Evolutionary conservation across 2,113 vertebrate species (phyloP), one percentile per base, ranked within the genome.

Genomic region (Odocoileus hemionus): DNA sequence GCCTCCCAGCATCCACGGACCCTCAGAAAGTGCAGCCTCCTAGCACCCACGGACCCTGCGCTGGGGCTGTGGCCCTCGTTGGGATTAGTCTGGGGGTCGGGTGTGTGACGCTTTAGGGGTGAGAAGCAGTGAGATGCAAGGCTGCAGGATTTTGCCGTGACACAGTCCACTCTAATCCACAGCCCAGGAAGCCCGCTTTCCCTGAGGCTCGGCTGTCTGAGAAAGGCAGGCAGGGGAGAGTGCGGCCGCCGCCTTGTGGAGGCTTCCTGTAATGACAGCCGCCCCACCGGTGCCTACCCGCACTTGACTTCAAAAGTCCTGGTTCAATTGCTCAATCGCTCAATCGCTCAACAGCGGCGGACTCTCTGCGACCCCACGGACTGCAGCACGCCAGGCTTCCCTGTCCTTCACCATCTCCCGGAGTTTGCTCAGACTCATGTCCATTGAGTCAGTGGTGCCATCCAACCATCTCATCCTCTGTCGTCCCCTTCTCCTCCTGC

Each of bases 261-360:
- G 16, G 4, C 16, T 2, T 67, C 61, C 61, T 67, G 61, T 19
- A 67, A 19, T n/a, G 61, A 19, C 61, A n/a, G 61, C 7, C 8
- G 3, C 61, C 4, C 33, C 61, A 2, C 1, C 7, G 0, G 30
- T n/a, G 61, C 16, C 9, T 5, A n/a, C 16, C 8, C 16, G 61
- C 61, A 0, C 33, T 64, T 10, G 7, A 16, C 28, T 17, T n/a
- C 61, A n/a, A 0, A 67, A n/a, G 61, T n/a, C 33, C 61, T 67
- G 17, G 7, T n/a, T n/a, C 16, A 5, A 8, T 19, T 4, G 61
- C 61, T 67, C 61, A 5, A 8, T 19, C 7, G 61, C 61, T 67
- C 61, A 8, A 0, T n/a, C 33, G 47, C 47, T 43, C 43, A 43
- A 43, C 6, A 5, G 6, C 30, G 1, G 61, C 1, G 33, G 61